Base-by-base conservation (phyloP, 2,888 invertebrate genomes). In the Ophion ellenae region DNA sequence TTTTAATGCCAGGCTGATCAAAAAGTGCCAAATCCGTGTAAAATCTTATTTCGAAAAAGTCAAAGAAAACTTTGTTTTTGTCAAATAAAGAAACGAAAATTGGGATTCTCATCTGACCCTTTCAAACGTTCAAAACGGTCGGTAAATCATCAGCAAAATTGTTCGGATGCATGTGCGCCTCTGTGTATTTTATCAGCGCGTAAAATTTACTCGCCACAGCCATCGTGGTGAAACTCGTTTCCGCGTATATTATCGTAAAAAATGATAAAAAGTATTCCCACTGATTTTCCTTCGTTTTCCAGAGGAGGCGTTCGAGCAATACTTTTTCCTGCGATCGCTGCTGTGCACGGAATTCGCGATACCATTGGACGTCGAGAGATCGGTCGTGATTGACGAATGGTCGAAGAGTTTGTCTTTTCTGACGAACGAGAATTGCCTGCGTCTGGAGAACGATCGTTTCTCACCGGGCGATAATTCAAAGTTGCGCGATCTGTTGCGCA, bases 401-500 rank as follows among this genome's bases (percentile, higher is more conserved):
- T 85, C 92, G 78, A 86, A 90, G 57, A 87, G 87, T 7, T 24
- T 67, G 57, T n/a, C 36, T 14, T 67, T 77, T 17, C 88, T 94
- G 70, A 53, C 87, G 24, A 89, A 88, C 53, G 89, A 91, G 85
- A 87, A 91, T 76, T 92, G 90, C 63, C 45, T 91, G 64, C 78
- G 66, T 24, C 70, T 85, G 47, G 83, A 74, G 4, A 87, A 89
- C 45, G 78, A 90, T 59, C n/a, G 45, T 91, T 90, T 95, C 89
- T 84, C 93, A 89, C 86, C 94, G 53, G 94, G 95, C 76, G 91
- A 92, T 2, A 95, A 95, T 87, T 89, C 89, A 14, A 95, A 95
- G 89, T 90, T 96, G 61, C 94, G 95, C 89, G 92, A 94, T 36
- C 91, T 97, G 59, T 94, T 97, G 75, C 94, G 95, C 64, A 96